These are phyloP conservation scores for Proterorhinus semilunaris DNA, from an alignment of 2,113 vertebrate species.

Conservation along the genomic window DNA sequence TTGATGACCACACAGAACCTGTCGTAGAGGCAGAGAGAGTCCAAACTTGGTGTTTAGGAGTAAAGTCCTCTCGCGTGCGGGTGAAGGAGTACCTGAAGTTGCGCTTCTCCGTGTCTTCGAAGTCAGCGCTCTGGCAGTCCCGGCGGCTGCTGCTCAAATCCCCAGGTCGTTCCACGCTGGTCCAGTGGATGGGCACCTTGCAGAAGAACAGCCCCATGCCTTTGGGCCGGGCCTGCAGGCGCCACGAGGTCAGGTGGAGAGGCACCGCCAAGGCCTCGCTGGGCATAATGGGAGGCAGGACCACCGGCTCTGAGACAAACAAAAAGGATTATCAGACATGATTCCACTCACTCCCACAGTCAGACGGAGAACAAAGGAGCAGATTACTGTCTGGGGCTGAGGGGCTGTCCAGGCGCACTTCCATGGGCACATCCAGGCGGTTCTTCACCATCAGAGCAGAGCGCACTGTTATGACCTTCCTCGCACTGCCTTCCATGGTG, in stretches of 20 bases:
- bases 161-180: slow-evolving; percentile 84
- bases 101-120: slow-evolving; percentile 80
- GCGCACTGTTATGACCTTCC: slow-evolving; percentile 94
- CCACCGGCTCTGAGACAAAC: slow-evolving; percentile 85
- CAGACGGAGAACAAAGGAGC: neutral
- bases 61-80: neutral
- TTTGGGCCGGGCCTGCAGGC: slow-evolving; percentile 92
- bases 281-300: slow-evolving; percentile 91
- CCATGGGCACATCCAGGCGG: slow-evolving; percentile 90
- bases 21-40: neutral
- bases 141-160: slow-evolving; percentile 91
- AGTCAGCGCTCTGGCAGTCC: slow-evolving; percentile 91
- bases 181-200: slow-evolving; percentile 95
- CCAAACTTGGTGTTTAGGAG: neutral
- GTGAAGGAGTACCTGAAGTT: slow-evolving; percentile 85
- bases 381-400: slow-evolving; percentile 95
- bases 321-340: neutral
- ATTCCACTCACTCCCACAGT: neutral
- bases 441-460: slow-evolving; percentile 95
- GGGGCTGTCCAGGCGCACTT: slow-evolving; percentile 91
- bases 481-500: slow-evolving; percentile 93
- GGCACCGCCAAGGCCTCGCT: slow-evolving; percentile 88
- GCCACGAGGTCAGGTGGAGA: slow-evolving; percentile 94
- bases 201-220: slow-evolving; percentile 94
- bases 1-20: slow-evolving; percentile 98